phyloP scores from a whole-genome alignment of 2,797 vertebrate species.

The Phoxinus dragarum region DNA sequence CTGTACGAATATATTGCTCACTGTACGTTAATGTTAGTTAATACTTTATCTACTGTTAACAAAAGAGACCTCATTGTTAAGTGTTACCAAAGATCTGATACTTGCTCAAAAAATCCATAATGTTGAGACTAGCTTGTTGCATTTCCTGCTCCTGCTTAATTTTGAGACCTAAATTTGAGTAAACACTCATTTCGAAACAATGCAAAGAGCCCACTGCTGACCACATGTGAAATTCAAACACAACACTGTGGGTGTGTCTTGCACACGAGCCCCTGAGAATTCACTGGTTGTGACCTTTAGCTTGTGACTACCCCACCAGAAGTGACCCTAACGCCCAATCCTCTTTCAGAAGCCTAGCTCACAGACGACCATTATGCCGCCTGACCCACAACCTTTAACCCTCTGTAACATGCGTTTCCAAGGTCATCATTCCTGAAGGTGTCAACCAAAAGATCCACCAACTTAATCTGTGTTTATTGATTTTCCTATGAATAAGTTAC shows the following conservation, averaged over 20 bases:
- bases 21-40: background rate
- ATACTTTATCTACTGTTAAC: background rate
- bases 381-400: slow-evolving; percentile 65
- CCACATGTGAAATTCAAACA: slow-evolving; percentile 10
- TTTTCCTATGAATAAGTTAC: slow-evolving; percentile 61
- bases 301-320: slow-evolving; percentile 30
- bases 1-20: too few species aligned
- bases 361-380: slow-evolving; percentile 55
- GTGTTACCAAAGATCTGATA: background rate
- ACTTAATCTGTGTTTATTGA: slow-evolving; percentile 60
- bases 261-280: slow-evolving; percentile 34
- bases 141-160: background rate
- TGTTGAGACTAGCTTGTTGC: background rate
- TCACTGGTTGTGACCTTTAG: slow-evolving; percentile 40
- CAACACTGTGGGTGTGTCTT: slow-evolving; percentile 24
- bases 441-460: slow-evolving; percentile 21
- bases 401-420: slow-evolving; percentile 47
- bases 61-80: background rate
- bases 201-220: background rate
- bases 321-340: slow-evolving; percentile 36
- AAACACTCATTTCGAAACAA: slow-evolving; percentile 9
- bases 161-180: background rate
- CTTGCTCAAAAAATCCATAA: background rate
- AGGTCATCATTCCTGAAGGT: slow-evolving; percentile 46
- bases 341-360: slow-evolving; percentile 40